Evolutionary conservation across 2,113 vertebrate genomes (phyloP).

Genomic region (Leucoraja erinaceus): DNA sequence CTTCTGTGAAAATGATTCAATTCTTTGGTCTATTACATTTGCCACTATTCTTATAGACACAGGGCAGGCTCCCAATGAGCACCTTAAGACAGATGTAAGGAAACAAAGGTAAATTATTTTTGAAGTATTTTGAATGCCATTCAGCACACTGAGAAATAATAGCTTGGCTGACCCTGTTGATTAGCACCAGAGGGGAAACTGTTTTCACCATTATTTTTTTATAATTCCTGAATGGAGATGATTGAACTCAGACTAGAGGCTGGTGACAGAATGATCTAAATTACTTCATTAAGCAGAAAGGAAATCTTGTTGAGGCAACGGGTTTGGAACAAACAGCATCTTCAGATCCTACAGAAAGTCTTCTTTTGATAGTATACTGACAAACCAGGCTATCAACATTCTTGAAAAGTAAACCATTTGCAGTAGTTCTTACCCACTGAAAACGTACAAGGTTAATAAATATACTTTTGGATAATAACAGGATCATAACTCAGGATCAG

Average conservation of each 20-base stretch:
- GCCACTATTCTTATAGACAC: slow-evolving; percentile 43
- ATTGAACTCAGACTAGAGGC: not conserved
- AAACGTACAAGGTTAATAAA: not conserved
- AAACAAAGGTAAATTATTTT: slow-evolving; percentile 43
- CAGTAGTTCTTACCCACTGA: not conserved
- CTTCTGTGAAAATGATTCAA: not conserved
- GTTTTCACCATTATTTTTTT: not conserved
- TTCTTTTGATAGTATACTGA: not conserved
- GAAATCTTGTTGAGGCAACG: not conserved
- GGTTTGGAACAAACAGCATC: not conserved
- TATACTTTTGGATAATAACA: not conserved
- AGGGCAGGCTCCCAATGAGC: slow-evolving; percentile 43
- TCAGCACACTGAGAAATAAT: not conserved
- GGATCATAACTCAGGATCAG: too few species aligned
- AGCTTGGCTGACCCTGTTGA: not conserved
- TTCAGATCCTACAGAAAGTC: not conserved
- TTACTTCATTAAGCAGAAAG: not conserved
- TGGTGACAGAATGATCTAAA: not conserved
- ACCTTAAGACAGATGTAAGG: not conserved
- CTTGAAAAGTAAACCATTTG: not conserved
- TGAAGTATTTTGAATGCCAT: not conserved
- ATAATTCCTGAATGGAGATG: not conserved
- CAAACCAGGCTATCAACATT: not conserved
- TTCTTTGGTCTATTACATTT: not conserved
- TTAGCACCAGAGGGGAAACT: not conserved